A percentile compares a stretch with the other conserved stretches of the same genome.
phyloP scores from a whole-genome alignment of 2,888 invertebrate species.

The Meta bourneti region DNA sequence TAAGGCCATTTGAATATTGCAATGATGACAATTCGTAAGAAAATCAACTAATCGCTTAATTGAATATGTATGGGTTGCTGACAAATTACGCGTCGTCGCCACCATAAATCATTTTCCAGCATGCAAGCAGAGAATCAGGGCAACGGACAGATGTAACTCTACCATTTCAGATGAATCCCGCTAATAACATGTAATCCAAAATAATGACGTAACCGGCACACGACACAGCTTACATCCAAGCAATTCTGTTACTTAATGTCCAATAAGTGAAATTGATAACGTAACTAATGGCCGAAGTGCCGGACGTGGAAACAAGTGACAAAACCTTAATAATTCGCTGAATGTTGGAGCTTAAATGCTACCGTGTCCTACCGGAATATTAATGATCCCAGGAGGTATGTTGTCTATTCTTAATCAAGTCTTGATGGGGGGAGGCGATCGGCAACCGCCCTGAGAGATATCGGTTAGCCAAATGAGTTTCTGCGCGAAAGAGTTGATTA shows the following conservation, averaged over 20 bases:
- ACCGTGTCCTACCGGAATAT: conserved; percentile 6
- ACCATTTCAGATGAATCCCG: not conserved
- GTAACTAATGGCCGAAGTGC: conserved; percentile 25
- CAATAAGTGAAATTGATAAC: conserved; percentile 27
- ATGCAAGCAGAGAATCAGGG: too few relatives aligned
- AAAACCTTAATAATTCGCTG: conserved; percentile 23
- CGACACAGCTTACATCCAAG: not conserved
- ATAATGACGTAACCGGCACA: not conserved
- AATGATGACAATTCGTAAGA: too few relatives aligned
- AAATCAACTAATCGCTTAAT: too few relatives aligned
- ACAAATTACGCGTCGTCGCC: too few relatives aligned
- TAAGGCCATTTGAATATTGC: too few relatives aligned
- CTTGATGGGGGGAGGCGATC: conserved; percentile 5
- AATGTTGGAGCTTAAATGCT: conserved; percentile 25
- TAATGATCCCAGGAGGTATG: conserved; percentile 14
- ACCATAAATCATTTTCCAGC: too few relatives aligned
- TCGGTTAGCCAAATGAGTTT: conserved; percentile 7
- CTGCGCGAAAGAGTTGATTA: not conserved
- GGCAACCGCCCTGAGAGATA: conserved; percentile 1
- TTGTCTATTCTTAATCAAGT: conserved; percentile 14
- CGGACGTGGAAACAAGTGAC: conserved; percentile 26
- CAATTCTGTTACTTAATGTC: conserved; percentile 16
- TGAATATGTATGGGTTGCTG: too few relatives aligned
- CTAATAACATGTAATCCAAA: not conserved
- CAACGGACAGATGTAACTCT: too few relatives aligned